These are phyloP conservation scores for Osedax fenrisi DNA, from an alignment of 2,888 invertebrate genomes.

Conservation along the genomic window DNA sequence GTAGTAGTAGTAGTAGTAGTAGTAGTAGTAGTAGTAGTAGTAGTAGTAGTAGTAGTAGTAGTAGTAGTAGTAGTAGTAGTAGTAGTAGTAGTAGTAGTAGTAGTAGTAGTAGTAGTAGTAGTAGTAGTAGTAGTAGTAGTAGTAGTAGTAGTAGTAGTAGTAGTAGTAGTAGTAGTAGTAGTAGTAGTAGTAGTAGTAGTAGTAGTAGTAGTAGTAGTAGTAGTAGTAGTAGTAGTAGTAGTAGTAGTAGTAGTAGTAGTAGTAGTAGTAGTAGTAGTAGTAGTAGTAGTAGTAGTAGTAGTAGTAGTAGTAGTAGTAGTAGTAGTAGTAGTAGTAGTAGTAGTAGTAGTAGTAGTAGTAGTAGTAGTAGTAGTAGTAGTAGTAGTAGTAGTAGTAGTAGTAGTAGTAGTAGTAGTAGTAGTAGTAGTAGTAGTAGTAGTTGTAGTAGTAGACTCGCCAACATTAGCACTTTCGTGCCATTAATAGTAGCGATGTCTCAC, in stretches of 20 bases:
- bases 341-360: constrained; percentile 16
- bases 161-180: constrained; percentile 16
- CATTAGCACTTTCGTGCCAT: too few species aligned
- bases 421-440: constrained; percentile 16
- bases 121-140: constrained; percentile 16
- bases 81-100: constrained; percentile 5
- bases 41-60: constrained; percentile 9
- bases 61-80: constrained; percentile 16
- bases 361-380: constrained; percentile 5
- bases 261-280: background rate
- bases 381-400: background rate
- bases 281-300: background rate
- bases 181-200: background rate
- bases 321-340: background rate
- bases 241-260: background rate
- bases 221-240: background rate
- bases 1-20: constrained; percentile 9
- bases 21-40: constrained; percentile 16
- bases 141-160: constrained; percentile 16
- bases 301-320: background rate
- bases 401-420: constrained; percentile 4
- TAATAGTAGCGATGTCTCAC: too few species aligned
- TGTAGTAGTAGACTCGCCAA: too few species aligned
- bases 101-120: constrained; percentile 16
- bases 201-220: background rate